Evolutionary conservation across 2,113 vertebrate species (phyloP).

Genomic region (Indri indri): DNA sequence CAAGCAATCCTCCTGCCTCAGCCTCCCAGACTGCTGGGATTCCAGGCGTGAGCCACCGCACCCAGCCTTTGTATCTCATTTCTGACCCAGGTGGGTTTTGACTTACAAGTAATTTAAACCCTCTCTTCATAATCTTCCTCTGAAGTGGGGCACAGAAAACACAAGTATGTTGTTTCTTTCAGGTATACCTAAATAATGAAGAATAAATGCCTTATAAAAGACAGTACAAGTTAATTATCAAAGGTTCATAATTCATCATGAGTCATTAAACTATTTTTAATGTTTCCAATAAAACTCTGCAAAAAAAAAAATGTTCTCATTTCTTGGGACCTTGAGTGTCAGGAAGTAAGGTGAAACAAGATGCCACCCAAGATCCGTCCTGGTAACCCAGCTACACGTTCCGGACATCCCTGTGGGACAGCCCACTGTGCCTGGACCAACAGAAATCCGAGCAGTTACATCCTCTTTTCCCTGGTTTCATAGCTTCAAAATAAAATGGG

Average conservation of each 20-base stretch:
- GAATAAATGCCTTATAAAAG: slow-evolving; percentile 54
- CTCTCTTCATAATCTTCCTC: slow-evolving; percentile 28
- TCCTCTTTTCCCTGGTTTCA: background rate
- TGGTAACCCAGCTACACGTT: accelerated
- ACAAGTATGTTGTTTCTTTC: slow-evolving; percentile 57
- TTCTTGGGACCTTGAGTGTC: no score
- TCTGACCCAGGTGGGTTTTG: slow-evolving; percentile 31
- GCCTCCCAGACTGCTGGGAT: no score
- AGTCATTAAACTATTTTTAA: slow-evolving; percentile 9
- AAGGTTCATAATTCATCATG: slow-evolving; percentile 39
- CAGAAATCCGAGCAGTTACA: background rate
- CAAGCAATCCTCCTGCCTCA: no score
- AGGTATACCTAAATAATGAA: slow-evolving; percentile 37
- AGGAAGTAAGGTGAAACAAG: background rate
- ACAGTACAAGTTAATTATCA: slow-evolving; percentile 16
- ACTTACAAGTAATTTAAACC: slow-evolving; percentile 18
- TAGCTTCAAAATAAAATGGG: accelerated
- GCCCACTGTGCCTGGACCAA: background rate
- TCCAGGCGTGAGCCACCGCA: no score
- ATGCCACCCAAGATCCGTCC: accelerated
- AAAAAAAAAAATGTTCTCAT: background rate
- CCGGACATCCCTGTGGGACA: accelerated
- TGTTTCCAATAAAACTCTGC: slow-evolving; percentile 60
- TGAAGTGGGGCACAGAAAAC: slow-evolving; percentile 50
- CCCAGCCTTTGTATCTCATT: background rate